Conservation (phyloP, 2,888 invertebrate species). For the Callinectes sapidus region DNA sequence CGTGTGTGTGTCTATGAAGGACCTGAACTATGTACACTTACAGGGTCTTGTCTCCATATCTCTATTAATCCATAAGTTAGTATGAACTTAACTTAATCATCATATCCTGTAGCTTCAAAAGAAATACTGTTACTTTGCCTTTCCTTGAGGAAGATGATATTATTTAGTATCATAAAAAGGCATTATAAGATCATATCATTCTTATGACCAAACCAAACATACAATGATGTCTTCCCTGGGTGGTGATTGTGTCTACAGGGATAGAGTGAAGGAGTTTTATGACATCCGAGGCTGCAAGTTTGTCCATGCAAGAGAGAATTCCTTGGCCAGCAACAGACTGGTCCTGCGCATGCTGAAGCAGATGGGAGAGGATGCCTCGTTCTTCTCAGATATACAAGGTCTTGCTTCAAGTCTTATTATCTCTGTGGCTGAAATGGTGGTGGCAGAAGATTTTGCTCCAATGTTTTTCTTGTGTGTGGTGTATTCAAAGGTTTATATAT, state of each 20-base stretch:
- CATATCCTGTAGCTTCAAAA: too few species aligned
- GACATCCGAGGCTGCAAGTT: slow-evolving; percentile 80
- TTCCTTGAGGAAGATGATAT: not conserved
- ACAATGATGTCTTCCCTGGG: not conserved
- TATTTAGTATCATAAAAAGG: not conserved
- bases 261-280: slow-evolving; percentile 79
- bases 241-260: slow-evolving; percentile 74
- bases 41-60: too few species aligned
- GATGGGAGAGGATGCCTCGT: slow-evolving; percentile 81
- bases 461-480: not conserved
- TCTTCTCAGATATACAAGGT: slow-evolving; percentile 81
- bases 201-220: not conserved
- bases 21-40: not conserved
- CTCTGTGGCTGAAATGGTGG: not conserved
- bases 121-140: too few species aligned
- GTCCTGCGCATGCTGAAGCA: slow-evolving; percentile 79
- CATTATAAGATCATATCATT: not conserved
- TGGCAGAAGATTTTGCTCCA: too few species aligned
- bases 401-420: slow-evolving; percentile 70
- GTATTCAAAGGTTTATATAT: not conserved
- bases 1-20: too few species aligned
- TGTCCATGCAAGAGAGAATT: slow-evolving; percentile 79
- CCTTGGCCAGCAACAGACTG: slow-evolving; percentile 79
- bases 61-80: too few species aligned
- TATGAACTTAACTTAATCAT: too few species aligned